A percentile compares a stretch with the other conserved stretches of the same genome.
Conservation (phyloP, 2,888 invertebrate genomes). For the Syrphus vitripennis region DNA sequence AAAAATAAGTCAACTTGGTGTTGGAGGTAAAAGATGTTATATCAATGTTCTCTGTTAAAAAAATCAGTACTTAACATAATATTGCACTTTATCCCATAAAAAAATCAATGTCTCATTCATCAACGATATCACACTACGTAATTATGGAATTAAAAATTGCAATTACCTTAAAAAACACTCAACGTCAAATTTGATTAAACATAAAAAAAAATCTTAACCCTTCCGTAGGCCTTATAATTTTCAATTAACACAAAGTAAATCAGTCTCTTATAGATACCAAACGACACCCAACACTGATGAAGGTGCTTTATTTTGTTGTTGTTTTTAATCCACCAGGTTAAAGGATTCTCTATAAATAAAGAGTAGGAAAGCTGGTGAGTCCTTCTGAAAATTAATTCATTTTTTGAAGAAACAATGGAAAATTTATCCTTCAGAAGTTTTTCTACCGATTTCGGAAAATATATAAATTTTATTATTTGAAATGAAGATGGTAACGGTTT, state of each 20-base stretch:
- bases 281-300: neutral
- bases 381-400: neutral
- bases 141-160: constrained; percentile 3
- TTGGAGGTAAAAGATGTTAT: no score
- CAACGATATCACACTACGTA: neutral
- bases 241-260: constrained; percentile 59
- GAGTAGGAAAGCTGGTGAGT: neutral
- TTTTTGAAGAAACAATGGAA: neutral
- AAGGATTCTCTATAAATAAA: neutral
- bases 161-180: constrained; percentile 5
- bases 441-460: neutral
- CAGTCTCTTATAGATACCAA: neutral
- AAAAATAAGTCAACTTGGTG: no score
- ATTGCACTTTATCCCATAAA: neutral
- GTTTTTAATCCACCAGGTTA: neutral
- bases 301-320: neutral
- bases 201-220: constrained; percentile 9
- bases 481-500: neutral
- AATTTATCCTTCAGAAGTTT: neutral
- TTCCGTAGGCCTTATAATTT: constrained; percentile 38
- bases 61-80: no score
- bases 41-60: no score
- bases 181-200: neutral
- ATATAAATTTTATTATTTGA: no score
- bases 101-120: neutral